phyloP scores from a whole-genome alignment of 2,888 invertebrate genomes.

The Pyrrhopygopsis socrates region DNA sequence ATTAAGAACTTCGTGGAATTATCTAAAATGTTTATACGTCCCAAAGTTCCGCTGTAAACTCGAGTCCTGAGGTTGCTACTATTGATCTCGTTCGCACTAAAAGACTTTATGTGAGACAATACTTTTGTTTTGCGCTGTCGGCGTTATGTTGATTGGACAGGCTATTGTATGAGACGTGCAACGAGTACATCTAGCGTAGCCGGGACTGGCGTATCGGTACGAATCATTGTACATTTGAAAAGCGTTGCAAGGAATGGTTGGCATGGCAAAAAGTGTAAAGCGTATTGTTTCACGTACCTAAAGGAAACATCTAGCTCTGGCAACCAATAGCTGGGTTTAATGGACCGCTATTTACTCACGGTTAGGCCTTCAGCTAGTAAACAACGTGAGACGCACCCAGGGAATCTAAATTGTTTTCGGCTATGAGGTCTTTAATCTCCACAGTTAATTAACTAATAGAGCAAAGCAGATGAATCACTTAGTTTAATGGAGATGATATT shows the following conservation, averaged over 20 bases:
- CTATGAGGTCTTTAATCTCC: constrained; percentile 24
- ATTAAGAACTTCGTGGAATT: constrained; percentile 47
- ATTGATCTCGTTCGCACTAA: constrained; percentile 33
- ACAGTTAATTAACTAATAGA: constrained; percentile 21
- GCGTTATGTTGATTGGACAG: constrained; percentile 75
- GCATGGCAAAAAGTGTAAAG: constrained; percentile 92
- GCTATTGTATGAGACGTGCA: constrained; percentile 88
- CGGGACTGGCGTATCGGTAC: constrained; percentile 89
- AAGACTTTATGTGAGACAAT: constrained; percentile 39
- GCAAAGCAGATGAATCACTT: constrained; percentile 12
- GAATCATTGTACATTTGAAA: constrained; percentile 91
- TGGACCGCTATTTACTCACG: constrained; percentile 91
- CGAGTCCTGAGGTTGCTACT: constrained; percentile 14
- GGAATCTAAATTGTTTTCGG: constrained; percentile 43
- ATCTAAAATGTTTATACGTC: constrained; percentile 25
- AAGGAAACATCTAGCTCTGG: constrained; percentile 91
- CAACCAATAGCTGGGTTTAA: constrained; percentile 90
- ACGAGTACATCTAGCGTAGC: constrained; percentile 87
- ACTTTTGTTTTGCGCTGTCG: constrained; percentile 56
- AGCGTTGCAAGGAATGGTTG: constrained; percentile 90
- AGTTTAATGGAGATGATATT: not conserved
- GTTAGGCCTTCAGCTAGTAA: constrained; percentile 89
- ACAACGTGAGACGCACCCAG: constrained; percentile 80
- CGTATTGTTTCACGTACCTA: constrained; percentile 91
- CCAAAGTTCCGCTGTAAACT: constrained; percentile 26